These are phyloP conservation scores for Siniperca chuatsi DNA, from an alignment of 2,113 vertebrate species.

Conservation along the genomic window DNA sequence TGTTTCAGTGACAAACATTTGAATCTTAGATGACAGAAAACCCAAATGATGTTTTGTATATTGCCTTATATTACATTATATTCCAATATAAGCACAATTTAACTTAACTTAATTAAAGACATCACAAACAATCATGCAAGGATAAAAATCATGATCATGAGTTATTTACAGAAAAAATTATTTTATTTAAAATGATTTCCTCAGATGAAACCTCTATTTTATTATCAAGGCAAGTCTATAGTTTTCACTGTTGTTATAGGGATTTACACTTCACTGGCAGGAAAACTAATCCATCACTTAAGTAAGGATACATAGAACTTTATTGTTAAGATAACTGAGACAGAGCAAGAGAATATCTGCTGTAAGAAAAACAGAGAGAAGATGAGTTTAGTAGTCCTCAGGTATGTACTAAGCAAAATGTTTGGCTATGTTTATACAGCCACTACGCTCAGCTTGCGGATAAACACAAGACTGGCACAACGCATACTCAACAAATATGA, in stretches of 20 bases:
- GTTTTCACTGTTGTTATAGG: neutral
- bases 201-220: neutral
- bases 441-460: slow-evolving; percentile 12
- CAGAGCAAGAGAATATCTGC: neutral
- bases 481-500: slow-evolving; percentile 4
- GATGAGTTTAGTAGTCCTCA: slow-evolving; percentile 31
- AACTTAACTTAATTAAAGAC: neutral
- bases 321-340: neutral
- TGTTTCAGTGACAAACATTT: neutral
- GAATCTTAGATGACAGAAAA: neutral
- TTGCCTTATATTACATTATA: neutral
- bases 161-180: neutral
- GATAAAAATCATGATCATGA: neutral
- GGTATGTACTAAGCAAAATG: slow-evolving; percentile 35
- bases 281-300: slow-evolving; percentile 22
- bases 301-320: neutral
- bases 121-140: neutral
- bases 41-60: neutral
- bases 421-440: slow-evolving; percentile 37
- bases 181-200: neutral
- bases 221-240: neutral
- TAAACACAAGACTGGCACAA: slow-evolving; percentile 4
- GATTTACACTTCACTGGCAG: slow-evolving; percentile 4
- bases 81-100: neutral
- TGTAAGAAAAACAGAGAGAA: slow-evolving; percentile 14